Evolutionary conservation across 2,113 vertebrate genomes (phyloP), one percentile per base, ranked within the genome.

Genomic region (Lucifuga dentata): DNA sequence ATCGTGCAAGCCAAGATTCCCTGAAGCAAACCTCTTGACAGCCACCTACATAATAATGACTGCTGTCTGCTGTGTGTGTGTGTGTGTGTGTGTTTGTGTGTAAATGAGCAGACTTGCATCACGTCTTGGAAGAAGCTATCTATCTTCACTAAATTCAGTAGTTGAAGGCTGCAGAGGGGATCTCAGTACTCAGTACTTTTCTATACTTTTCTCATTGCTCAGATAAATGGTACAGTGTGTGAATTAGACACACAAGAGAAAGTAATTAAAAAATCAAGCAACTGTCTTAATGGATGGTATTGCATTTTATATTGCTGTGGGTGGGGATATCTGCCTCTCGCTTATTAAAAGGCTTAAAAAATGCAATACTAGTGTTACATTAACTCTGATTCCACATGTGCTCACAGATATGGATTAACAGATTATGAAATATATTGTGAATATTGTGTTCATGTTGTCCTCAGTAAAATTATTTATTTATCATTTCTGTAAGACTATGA

Each of bases 41-140:
- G 21, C 7, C 4, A 56, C 40, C 41, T 38, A 57, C 43, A 56
- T 15, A 17, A 57, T 39, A 65, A 26, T 9, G 17, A 52, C 12
- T 17, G 19, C 51, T 11, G 36, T 55, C 29, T 45, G 56, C 24
- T 8, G 8, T 3, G 7, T 29, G 26, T 29, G 26, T 29, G 26
- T 29, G 26, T 41, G 24, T 17, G n/a, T 19, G 21, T 32, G 56
- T 44, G 23, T 53, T 7, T 13, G 32, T 35, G 49, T 51, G 5
- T 11, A 21, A 9, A 8, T 17, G 5, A n/a, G n/a, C n/a, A n/a
- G n/a, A n/a, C n/a, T n/a, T 45, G 43, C 10, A 8, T 26, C 46
- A n/a, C n/a, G n/a, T 12, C 46, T 26, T 50, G 21, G 3, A 20
- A 29, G 26, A 13, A 26, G 46, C 23, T 10, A 50, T 50, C 24